Evolutionary conservation across 92 coral and sea anemone genomes (phyloP), one percentile per base, ranked within the genome.

Genomic region (Bergia puertoricense): DNA sequence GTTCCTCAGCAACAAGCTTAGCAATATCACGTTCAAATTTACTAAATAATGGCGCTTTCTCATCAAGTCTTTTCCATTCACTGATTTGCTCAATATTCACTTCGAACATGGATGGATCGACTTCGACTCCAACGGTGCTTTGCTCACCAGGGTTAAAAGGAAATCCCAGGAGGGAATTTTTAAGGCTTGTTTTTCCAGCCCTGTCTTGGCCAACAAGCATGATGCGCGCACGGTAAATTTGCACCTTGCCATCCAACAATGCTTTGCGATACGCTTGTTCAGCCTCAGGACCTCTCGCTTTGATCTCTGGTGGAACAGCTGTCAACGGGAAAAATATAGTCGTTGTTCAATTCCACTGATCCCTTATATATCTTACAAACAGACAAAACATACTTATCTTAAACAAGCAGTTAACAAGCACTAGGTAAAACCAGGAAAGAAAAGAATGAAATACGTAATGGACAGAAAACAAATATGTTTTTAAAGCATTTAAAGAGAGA

Each of bases 71-170:
- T 40, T 88, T 88, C 93, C 93, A 91, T 18, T 88, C 82, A n/a
- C 75, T 80, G n/a, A 59, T 85, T 79, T 91, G 89, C 45, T 91
- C 91, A 0, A 85, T 81, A 77, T 46, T 71, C 54, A 91, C 85
- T 50, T 91, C 93, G 30, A 88, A 85, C 83, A 85, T 41, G 11
- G 91, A 88, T 22, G 89, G 85, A 74, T 88, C 86, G 42, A 91
- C 89, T 48, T 91, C 93, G 14, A 91, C 42, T 15, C 81, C 93
- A 13, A 82, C 89, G 1, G 93, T 91, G 81, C 93, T 91, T 59
- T 84, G 77, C 76, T 91, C 89, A 16, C 78, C 36, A 0, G 89
- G 91, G 66, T 91, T 74, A 41, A 91, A 91, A 15, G 87, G 93
- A n/a, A 91, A 79, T 6, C 81, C 69, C 36, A 88, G 44, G 16